Conservation (phyloP, 2,113 vertebrate species). For the Motacilla alba region DNA sequence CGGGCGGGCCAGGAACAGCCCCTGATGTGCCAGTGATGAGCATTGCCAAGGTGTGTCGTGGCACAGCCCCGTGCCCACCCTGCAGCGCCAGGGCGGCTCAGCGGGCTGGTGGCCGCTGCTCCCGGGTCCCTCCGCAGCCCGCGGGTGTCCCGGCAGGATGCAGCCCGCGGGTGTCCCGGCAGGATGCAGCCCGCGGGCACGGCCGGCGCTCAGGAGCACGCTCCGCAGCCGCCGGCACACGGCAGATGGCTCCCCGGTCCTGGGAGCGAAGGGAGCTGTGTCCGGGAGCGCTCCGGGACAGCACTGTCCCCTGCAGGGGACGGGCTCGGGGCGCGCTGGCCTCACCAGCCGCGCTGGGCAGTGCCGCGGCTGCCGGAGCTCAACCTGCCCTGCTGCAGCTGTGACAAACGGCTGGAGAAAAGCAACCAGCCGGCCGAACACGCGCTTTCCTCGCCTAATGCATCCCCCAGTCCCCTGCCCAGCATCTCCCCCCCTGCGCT, state of each 20-base stretch:
- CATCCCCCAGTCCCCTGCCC: not conserved
- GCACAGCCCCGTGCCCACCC: not conserved
- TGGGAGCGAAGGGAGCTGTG: too few species aligned
- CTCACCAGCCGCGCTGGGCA: not conserved
- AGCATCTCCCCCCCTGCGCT: not conserved
- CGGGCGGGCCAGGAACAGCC: fast-evolving
- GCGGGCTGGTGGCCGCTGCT: not conserved
- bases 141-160: not conserved
- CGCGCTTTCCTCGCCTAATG: not conserved
- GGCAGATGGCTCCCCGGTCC: not conserved
- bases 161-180: too few species aligned
- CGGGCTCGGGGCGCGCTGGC: not conserved
- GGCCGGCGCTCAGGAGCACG: too few species aligned
- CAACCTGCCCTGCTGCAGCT: not conserved
- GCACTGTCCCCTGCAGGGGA: fast-evolving
- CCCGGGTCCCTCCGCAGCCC: not conserved
- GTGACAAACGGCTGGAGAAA: not conserved
- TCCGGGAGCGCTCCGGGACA: not conserved
- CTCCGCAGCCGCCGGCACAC: too few species aligned
- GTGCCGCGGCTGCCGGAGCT: not conserved
- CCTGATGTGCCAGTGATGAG: fast-evolving
- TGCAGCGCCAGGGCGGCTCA: fast-evolving
- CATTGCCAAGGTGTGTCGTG: fast-evolving
- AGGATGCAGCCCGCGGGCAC: too few species aligned
- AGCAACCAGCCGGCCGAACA: not conserved